Conservation (phyloP, 2,797 vertebrate genomes). For the Phrynocephalus vlangalii region DNA sequence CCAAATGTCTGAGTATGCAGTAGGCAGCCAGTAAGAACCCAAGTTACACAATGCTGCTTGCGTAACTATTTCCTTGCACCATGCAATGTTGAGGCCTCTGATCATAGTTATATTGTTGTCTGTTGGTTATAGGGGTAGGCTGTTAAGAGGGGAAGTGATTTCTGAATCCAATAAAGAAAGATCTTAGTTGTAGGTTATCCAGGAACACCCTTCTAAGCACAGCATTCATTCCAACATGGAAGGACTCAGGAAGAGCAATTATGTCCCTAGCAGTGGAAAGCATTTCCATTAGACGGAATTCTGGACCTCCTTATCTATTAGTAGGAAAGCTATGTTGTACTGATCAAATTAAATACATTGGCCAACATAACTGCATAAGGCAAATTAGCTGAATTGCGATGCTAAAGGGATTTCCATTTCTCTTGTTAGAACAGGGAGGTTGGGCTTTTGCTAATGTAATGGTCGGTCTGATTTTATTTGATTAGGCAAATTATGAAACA, state of each 20-base stretch:
- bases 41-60: too few species aligned
- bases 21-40: too few species aligned
- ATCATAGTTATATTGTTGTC: too few species aligned
- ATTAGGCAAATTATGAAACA: conserved; percentile 74
- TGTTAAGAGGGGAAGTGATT: too few species aligned
- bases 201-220: background rate
- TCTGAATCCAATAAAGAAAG: too few species aligned
- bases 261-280: background rate
- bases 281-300: background rate
- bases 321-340: background rate
- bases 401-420: conserved; percentile 47
- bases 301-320: background rate
- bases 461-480: conserved; percentile 69
- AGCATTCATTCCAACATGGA: background rate
- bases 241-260: background rate
- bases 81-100: too few species aligned
- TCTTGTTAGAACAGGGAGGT: conserved; percentile 53
- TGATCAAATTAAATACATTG: conserved; percentile 56
- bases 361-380: conserved; percentile 53
- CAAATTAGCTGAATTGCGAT: conserved; percentile 59
- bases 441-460: conserved; percentile 57
- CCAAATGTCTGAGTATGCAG: too few species aligned
- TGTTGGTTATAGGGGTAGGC: too few species aligned
- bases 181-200: background rate
- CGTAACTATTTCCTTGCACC: too few species aligned